Percentiles rank a stretch among this genome's conserved stretches.
These are phyloP conservation scores for Tholera decimalis DNA, from an alignment of 2,888 invertebrate species.

Conservation along the genomic window DNA sequence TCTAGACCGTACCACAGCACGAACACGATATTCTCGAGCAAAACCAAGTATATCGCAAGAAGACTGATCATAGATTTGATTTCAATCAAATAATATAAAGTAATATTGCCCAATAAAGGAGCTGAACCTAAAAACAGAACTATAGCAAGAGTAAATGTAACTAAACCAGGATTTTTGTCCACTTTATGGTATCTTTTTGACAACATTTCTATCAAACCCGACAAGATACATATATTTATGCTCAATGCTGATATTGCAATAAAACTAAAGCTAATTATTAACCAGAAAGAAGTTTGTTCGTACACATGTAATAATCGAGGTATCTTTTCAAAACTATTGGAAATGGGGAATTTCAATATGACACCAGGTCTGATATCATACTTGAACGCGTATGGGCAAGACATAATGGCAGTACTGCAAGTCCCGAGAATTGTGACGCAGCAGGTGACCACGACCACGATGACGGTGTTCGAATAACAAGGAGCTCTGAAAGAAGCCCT, in stretches of 20 bases:
- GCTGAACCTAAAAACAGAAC: constrained; percentile 74
- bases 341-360: constrained; percentile 67
- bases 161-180: constrained; percentile 74
- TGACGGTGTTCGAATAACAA: constrained; percentile 80
- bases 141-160: constrained; percentile 66
- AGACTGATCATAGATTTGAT: constrained; percentile 66
- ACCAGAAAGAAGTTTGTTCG: constrained; percentile 71
- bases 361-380: constrained; percentile 65
- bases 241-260: constrained; percentile 71
- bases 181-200: constrained; percentile 66
- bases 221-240: constrained; percentile 70
- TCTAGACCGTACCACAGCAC: constrained; percentile 82
- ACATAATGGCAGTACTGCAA: constrained; percentile 76
- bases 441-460: constrained; percentile 70
- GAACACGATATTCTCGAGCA: constrained; percentile 79
- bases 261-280: constrained; percentile 74
- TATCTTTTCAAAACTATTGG: constrained; percentile 78
- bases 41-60: constrained; percentile 69
- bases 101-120: constrained; percentile 75
- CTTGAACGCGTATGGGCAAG: constrained; percentile 80
- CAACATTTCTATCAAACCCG: constrained; percentile 73
- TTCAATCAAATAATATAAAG: constrained; percentile 67
- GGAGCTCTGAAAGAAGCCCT: constrained; percentile 79
- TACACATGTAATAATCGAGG: constrained; percentile 79
- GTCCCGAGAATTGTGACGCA: constrained; percentile 70